Evolutionary conservation across 2,888 invertebrate species (phyloP).

Genomic region (Meghimatium bilineatum): DNA sequence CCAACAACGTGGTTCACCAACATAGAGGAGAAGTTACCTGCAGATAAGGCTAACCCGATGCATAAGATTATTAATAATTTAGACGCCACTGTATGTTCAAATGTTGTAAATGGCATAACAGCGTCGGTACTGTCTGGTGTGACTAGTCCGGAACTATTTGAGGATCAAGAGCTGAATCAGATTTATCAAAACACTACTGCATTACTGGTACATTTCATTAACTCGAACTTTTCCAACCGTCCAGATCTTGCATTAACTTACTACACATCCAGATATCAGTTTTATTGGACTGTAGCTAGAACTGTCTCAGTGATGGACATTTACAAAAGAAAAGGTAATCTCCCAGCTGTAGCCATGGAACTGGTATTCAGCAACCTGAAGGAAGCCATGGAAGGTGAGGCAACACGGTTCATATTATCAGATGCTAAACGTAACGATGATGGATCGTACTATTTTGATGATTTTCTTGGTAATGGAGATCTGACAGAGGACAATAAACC

Average conservation of each 20-base stretch:
- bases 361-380: not conserved
- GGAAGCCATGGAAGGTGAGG: not conserved
- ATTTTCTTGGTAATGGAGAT: not conserved
- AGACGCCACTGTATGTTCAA: slow-evolving; percentile 66
- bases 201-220: not conserved
- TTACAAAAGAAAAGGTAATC: not conserved
- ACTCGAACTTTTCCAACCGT: not conserved
- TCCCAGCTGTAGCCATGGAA: not conserved
- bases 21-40: not conserved
- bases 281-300: not conserved
- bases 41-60: not conserved
- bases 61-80: slow-evolving; percentile 61
- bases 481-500: not conserved
- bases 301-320: not conserved
- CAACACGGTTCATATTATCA: not conserved
- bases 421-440: not conserved
- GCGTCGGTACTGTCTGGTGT: slow-evolving; percentile 61
- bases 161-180: slow-evolving; percentile 50
- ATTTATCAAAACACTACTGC: slow-evolving; percentile 3
- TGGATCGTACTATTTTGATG: not conserved
- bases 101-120: slow-evolving; percentile 66
- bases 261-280: not conserved
- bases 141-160: slow-evolving; percentile 55
- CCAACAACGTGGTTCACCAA: slow-evolving; percentile 64
- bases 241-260: not conserved